phyloP scores from a whole-genome alignment of 2,113 vertebrate species.

The Ursus arctos region DNA sequence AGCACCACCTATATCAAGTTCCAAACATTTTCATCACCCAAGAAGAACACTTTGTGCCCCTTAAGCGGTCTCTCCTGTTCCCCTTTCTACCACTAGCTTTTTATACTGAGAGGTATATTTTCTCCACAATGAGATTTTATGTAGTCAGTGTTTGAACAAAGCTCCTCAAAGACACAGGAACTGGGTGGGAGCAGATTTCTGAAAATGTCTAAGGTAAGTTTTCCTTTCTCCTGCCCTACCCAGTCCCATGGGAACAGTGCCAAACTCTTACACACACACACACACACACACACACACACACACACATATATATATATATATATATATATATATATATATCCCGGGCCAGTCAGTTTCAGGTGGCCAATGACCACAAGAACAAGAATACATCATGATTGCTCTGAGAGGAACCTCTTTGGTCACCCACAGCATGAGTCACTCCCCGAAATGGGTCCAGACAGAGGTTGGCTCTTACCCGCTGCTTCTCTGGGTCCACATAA shows the following conservation, averaged over 20 bases:
- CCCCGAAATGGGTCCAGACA: not conserved
- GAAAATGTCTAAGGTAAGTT: not conserved
- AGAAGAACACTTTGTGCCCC: not conserved
- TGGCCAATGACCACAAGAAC: not conserved
- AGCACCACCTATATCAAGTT: not conserved
- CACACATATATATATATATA: no score
- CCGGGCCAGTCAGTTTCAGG: not conserved
- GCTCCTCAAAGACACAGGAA: not conserved
- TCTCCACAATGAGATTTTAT: not conserved
- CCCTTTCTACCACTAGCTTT: not conserved
- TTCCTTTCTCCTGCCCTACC: not conserved
- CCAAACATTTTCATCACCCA: not conserved
- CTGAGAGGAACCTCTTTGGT: not conserved
- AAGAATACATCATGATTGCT: not conserved
- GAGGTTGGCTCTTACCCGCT: slow-evolving; percentile 92
- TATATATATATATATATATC: not conserved
- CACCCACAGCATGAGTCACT: not conserved
- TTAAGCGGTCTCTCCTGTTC: not conserved
- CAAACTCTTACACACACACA: not conserved
- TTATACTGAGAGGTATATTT: not conserved
- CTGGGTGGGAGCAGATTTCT: not conserved
- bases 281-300: not conserved
- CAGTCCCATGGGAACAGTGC: not conserved
- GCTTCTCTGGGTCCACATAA: slow-evolving; percentile 98
- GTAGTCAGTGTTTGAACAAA: not conserved